phyloP scores from a whole-genome alignment of 2,888 invertebrate genomes.

The Drosophila hamatofila region DNA sequence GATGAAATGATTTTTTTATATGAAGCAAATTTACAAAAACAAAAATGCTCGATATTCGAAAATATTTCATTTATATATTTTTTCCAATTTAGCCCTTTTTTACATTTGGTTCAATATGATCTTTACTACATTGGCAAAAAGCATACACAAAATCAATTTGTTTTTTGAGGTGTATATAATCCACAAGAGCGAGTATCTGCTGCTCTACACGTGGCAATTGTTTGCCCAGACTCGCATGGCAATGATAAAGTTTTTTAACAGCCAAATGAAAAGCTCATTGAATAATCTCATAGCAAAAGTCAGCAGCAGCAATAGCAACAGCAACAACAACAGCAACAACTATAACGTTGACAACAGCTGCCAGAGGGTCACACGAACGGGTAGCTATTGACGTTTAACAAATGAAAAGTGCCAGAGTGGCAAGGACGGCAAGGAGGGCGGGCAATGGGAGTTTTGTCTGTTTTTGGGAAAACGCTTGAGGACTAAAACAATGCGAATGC shows the following conservation, averaged over 20 bases:
- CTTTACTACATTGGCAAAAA: neutral
- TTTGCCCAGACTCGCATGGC: conserved; percentile 44
- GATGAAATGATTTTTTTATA: too few relatives aligned
- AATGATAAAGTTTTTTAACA: conserved; percentile 69
- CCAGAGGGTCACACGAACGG: conserved; percentile 25
- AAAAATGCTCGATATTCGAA: too few relatives aligned
- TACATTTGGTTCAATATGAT: too few relatives aligned
- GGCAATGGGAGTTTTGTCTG: neutral
- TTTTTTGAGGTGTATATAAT: conserved; percentile 19
- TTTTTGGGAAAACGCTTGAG: conserved; percentile 1
- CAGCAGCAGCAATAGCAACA: conserved; percentile 26
- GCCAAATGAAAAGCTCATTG: conserved; percentile 75
- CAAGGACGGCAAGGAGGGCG: neutral
- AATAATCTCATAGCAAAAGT: conserved; percentile 56
- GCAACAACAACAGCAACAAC: conserved; percentile 16
- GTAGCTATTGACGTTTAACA: conserved; percentile 68
- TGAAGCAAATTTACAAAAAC: too few relatives aligned
- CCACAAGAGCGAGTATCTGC: neutral
- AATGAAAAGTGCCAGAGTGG: conserved; percentile 25
- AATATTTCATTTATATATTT: neutral
- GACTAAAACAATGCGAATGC: conserved; percentile 68
- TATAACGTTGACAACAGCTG: conserved; percentile 10
- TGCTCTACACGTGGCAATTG: conserved; percentile 16
- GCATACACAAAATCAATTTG: neutral
- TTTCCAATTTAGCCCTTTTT: neutral